Percentiles rank a stretch among this genome's conserved stretches.
These are phyloP conservation scores for Stenoptilia bipunctidactyla DNA, from an alignment of 2,888 invertebrate species.

Conservation along the genomic window DNA sequence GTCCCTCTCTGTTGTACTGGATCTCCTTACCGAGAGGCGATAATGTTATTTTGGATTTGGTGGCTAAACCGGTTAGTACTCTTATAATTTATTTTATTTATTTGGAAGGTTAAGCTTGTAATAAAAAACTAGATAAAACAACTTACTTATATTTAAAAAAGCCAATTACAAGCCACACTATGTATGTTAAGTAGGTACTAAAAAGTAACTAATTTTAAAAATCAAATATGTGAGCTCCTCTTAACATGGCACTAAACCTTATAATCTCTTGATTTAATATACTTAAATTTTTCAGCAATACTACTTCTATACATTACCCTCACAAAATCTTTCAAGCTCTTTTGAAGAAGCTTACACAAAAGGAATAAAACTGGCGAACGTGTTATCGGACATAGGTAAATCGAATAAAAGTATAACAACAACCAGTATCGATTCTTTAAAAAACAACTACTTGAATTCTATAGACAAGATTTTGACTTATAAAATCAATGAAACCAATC, in stretches of 20 bases:
- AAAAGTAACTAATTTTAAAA: no score
- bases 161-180: slow-evolving; percentile 4
- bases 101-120: background rate
- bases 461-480: slow-evolving; percentile 36
- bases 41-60: slow-evolving; percentile 48
- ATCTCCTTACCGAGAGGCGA: slow-evolving; percentile 54
- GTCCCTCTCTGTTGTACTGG: slow-evolving; percentile 59
- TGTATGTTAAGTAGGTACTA: no score
- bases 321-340: slow-evolving; percentile 35
- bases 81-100: background rate
- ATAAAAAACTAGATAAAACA: background rate
- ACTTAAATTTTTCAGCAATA: no score
- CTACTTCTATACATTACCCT: slow-evolving; percentile 37
- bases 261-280: no score
- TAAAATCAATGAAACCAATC: slow-evolving; percentile 30
- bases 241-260: no score
- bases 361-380: no score
- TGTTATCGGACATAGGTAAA: background rate
- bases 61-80: slow-evolving; percentile 55
- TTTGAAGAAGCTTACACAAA: slow-evolving; percentile 33
- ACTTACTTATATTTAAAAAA: background rate
- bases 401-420: background rate
- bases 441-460: slow-evolving; percentile 15
- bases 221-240: no score
- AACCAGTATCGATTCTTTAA: no score